Base-by-base conservation (phyloP, 64 coral and sea anemone species). In the Montipora capricornis region DNA sequence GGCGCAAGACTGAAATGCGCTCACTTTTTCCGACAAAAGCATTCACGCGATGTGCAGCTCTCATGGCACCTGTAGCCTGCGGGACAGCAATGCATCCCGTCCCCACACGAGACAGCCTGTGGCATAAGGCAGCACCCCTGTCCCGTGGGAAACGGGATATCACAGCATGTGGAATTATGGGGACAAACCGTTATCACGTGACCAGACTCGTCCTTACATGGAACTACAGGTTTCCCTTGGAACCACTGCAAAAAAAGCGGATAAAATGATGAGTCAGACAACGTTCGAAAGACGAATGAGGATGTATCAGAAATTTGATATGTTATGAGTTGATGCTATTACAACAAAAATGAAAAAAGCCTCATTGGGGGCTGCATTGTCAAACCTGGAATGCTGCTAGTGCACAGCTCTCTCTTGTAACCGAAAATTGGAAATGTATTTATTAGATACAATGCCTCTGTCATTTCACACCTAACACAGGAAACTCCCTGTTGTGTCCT, bases 21-120 rank as follows among this genome's bases (percentile, higher is more conserved):
- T 88, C 5, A 47, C 69, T 47, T 37, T 46, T 82, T 71, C 14
- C 68, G 8, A 88, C 95, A 97, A 15, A 60, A 89, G 57, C 92
- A 97, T 8, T 78, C 20, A 6, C 68, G 24, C 22, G 7, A 52
- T 60, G 77, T 77, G 57, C 92, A 94, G n/a, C 7, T 12, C 49
- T 88, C 2, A 49, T 96, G 88, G 82, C 92, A 97, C 57, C 80
- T 73, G 92, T 88, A 94, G 11, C 53, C 92, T 78, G 81, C 89
- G 89, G 95, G 95, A 94, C 95, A 97, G 89, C 95, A 97, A 49
- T 97, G 95, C 46, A 71, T 89, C 10, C 83, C 92, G 80, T 97
- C 92, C 45, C 80, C 77, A 83, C 92, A 97, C 37, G 83, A 53
- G 5, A 97, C 73, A 44, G 95, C 95, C 6, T 97, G 19, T 6